Evolutionary conservation across 2,888 invertebrate species (phyloP), one percentile per base, ranked within the genome.

Genomic region (Macaria liturata): DNA sequence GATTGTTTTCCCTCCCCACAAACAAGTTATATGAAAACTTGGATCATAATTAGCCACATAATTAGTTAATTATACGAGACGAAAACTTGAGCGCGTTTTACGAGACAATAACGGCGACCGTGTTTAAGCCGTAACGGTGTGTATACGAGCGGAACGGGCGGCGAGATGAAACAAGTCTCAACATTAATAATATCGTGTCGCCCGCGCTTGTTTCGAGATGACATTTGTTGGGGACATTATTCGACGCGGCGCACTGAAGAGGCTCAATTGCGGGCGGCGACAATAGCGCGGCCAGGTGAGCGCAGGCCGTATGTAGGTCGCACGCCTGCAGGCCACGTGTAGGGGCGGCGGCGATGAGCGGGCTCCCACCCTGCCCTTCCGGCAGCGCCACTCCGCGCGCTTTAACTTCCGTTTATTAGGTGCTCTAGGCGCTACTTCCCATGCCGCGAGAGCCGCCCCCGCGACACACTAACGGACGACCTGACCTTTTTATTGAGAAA

Each of bases 321-420:
- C 78, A 74, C 84, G 81, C 83, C 74, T 82, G 80, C 79, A 91
- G 91, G 90, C 90, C 91, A 91, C 88, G 89, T 89, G 88, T 88
- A 87, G 86, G 87, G 88, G 83, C 88, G 86, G 85, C 82, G 82
- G 78, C 86, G 81, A 83, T 82, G 84, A 84, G 81, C 80, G 78
- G 80, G 78, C 74, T 81, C 75, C 78, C 76, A 57, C 55, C 75
- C 76, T 71, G 68, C 75, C 67, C 61, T 47, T 61, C 53, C 57
- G 59, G 59, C 58, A 46, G 74, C 71, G 71, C 71, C 68, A 65
- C 78, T 67, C 71, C 70, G 75, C 76, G 75, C 76, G 76, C 76
- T 83, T 78, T 77, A 79, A 83, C 88, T 86, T 86, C 86, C 87
- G 84, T 83, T 86, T 85, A 86, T 87, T 86, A 84, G 76, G 76